Evolutionary conservation across 1,140 invertebrate species (phyloP).

Genomic region (Saxidomus purpurata): DNA sequence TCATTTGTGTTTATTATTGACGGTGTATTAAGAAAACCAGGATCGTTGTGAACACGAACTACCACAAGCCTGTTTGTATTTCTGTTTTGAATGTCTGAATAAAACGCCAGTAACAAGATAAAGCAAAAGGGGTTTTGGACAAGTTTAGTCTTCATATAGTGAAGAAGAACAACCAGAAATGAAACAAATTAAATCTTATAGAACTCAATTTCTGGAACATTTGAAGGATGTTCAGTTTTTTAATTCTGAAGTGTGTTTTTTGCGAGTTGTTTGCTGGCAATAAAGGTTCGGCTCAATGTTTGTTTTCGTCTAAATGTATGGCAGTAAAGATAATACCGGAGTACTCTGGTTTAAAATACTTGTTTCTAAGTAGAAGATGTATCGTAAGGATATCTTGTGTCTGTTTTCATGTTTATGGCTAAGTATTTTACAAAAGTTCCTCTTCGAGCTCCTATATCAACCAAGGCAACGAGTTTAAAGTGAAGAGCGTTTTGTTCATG

Average conservation of each 20-base stretch:
- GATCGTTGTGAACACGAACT: background rate
- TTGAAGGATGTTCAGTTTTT: constrained; percentile 8
- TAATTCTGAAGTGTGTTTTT: background rate
- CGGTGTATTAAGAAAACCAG: background rate
- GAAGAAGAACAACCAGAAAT: too few relatives aligned
- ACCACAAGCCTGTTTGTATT: background rate
- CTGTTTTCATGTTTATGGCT: background rate
- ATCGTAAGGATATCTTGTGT: background rate
- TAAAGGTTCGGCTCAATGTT: background rate
- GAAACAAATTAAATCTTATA: too few relatives aligned
- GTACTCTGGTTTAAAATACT: constrained; percentile 11
- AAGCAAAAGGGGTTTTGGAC: background rate
- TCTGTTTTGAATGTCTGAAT: background rate
- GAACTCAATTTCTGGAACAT: background rate
- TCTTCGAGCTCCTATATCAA: background rate
- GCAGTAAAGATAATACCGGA: constrained; percentile 5
- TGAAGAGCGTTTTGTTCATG: background rate
- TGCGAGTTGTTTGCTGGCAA: background rate
- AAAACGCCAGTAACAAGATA: background rate
- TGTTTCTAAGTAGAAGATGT: background rate
- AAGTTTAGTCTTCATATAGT: too few relatives aligned
- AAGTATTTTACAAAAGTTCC: background rate
- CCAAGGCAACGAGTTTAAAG: background rate
- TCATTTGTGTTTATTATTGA: background rate
- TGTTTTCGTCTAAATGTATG: constrained; percentile 1